These are phyloP conservation scores for Leucoma salicis DNA, from an alignment of 2,888 invertebrate species.

Conservation along the genomic window DNA sequence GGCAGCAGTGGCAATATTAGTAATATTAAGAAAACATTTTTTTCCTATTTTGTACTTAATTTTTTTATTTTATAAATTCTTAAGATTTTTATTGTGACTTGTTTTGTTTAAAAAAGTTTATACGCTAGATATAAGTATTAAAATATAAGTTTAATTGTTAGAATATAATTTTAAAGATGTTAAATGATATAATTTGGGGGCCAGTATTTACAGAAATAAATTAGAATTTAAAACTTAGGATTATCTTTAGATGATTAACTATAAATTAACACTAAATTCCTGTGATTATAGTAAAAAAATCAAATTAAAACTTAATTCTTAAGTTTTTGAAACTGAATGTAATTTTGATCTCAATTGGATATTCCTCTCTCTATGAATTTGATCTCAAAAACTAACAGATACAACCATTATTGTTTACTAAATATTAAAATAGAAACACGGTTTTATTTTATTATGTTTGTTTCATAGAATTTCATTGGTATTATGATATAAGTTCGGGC, in stretches of 20 bases:
- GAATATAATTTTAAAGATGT: not conserved
- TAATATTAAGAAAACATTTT: slow-evolving; percentile 27
- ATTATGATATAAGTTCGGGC: no score
- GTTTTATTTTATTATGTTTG: not conserved
- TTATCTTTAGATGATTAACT: slow-evolving; percentile 10
- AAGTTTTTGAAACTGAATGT: not conserved
- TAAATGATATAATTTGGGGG: slow-evolving; percentile 44
- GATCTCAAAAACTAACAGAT: slow-evolving; percentile 47
- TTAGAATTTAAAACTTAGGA: slow-evolving; percentile 17
- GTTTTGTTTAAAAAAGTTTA: slow-evolving; percentile 69
- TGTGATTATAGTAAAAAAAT: slow-evolving; percentile 12
- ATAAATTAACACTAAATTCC: slow-evolving; percentile 6
- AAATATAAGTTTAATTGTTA: slow-evolving; percentile 9
- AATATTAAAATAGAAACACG: slow-evolving; percentile 14
- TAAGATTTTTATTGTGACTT: slow-evolving; percentile 28
- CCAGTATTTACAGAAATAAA: slow-evolving; percentile 69
- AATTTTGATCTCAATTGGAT: slow-evolving; percentile 69
- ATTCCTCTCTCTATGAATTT: slow-evolving; percentile 42
- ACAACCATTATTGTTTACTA: slow-evolving; percentile 7
- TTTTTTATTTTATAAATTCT: slow-evolving; percentile 10
- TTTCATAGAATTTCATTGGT: no score
- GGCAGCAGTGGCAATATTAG: slow-evolving; percentile 69
- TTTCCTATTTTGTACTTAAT: slow-evolving; percentile 28
- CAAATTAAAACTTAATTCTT: not conserved
- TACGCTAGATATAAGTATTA: slow-evolving; percentile 20